These are phyloP conservation scores for Balaeniceps rex DNA, from an alignment of 2,113 vertebrate species.

Conservation along the genomic window DNA sequence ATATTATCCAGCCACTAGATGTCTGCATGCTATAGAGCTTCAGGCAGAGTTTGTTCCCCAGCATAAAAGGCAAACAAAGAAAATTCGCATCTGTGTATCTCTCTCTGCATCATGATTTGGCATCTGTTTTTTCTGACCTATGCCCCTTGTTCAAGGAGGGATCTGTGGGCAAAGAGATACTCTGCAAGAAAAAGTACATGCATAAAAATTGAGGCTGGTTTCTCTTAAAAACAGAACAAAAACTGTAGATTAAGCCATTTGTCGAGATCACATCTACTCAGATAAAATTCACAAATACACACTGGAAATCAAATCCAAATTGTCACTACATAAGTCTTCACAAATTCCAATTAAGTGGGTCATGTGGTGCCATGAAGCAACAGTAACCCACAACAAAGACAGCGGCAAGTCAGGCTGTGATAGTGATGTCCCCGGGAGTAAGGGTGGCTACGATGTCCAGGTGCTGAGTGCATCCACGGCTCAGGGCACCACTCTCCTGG, in stretches of 20 bases:
- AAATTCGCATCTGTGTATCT: background rate
- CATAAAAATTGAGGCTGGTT: background rate
- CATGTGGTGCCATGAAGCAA: fast-evolving
- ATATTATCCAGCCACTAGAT: conserved; percentile 52
- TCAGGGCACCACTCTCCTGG: background rate
- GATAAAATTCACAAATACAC: background rate
- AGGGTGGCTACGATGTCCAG: background rate
- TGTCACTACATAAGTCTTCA: background rate
- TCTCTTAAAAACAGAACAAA: background rate
- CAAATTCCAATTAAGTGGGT: background rate
- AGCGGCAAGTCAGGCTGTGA: fast-evolving
- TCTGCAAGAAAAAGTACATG: background rate
- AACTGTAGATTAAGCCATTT: background rate
- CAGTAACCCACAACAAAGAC: background rate
- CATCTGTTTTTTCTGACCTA: background rate
- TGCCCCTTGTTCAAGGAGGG: background rate
- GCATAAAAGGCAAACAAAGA: conserved; percentile 7
- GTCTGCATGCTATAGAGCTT: conserved; percentile 48
- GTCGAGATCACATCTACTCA: background rate
- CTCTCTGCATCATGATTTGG: background rate
- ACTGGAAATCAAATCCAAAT: background rate
- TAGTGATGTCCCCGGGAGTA: fast-evolving
- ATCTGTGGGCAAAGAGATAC: background rate
- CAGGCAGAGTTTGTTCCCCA: background rate
- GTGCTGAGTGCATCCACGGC: background rate